Evolutionary conservation across 2,888 invertebrate genomes (phyloP), one percentile per base, ranked within the genome.

Genomic region (Erynnis tages): DNA sequence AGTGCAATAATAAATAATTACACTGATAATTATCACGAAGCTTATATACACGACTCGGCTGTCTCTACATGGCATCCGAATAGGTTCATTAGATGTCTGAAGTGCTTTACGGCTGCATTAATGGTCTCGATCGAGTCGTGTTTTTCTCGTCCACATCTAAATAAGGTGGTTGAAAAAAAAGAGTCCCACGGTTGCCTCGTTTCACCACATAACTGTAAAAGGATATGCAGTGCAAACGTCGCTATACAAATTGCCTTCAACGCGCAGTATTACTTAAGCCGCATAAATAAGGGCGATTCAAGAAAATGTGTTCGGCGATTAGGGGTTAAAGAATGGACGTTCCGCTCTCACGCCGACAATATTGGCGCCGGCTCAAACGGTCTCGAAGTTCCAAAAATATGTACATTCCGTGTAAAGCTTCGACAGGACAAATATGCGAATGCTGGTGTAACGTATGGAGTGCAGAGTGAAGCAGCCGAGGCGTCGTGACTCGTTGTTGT

Each of bases 1-100:
- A 16, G 25, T 17, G 23, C 40, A 49, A 40, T 19, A 48, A 49
- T 49, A 49, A 48, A 49, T 49, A 49, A 49, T 49, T 40, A 41
- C 40, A 25, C 8, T 32, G 32, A 49, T 50, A 35, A 50, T 50
- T 35, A 34, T 34, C 14, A n/a, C 41, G n/a, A 21, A 34, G 32
- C 40, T 49, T 25, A 13, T 32, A 49, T 41, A 49, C n/a, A n/a
- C 16, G 29, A 16, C 48, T 29, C 30, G 14, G 19, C 23, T 16
- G 21, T 47, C 23, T 30, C 25, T 19, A 43, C 34, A 35, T 41
- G 49, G 49, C 49, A 25, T 43, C 34, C 49, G 19, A 43, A 41
- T 35, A 50, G 41, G 34, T 50, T 43, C 41, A 35, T 35, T 50
- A 50, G n/a, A 34, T 25, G 48, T 25, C 49, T 40, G 13, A 19